phyloP scores from a whole-genome alignment of 2,888 invertebrate genomes.

The Stenichneumon culpator region DNA sequence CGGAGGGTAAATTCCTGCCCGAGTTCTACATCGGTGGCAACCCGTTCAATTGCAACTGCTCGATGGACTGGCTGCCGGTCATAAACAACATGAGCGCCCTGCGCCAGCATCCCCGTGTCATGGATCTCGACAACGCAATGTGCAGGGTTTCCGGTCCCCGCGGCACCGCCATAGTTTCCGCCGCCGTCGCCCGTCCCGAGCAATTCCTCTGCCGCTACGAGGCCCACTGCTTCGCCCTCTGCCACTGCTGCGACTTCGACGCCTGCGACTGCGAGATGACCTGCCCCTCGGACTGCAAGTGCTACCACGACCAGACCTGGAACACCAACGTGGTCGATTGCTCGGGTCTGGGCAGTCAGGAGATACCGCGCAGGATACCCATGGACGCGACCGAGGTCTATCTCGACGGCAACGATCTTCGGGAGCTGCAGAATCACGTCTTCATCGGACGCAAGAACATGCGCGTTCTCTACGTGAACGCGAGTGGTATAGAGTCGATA shows the following conservation, averaged over 20 bases:
- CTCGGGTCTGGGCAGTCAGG: conserved; percentile 91
- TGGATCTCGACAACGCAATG: conserved; percentile 95
- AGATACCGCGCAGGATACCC: conserved; percentile 94
- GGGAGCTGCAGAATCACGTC: conserved; percentile 93
- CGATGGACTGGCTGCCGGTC: conserved; percentile 97
- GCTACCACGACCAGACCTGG: conserved; percentile 98
- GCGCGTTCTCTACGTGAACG: conserved; percentile 94
- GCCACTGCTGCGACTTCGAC: conserved; percentile 98
- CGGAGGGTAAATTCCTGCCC: conserved; percentile 91
- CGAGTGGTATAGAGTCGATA: conserved; percentile 93
- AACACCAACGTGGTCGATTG: conserved; percentile 97
- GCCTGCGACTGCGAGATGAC: conserved; percentile 99
- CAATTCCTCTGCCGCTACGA: conserved; percentile 97
- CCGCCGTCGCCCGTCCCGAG: conserved; percentile 91
- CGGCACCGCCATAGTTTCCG: conserved; percentile 92
- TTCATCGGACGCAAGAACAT: conserved; percentile 97
- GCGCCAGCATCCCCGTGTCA: conserved; percentile 94
- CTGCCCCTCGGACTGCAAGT: conserved; percentile 96
- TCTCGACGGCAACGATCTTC: conserved; percentile 95
- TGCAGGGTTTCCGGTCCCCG: conserved; percentile 95
- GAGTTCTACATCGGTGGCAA: conserved; percentile 97
- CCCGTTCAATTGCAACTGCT: conserved; percentile 97
- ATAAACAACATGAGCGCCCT: conserved; percentile 94
- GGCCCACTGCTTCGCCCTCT: conserved; percentile 96
- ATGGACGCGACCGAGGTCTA: conserved; percentile 98